Evolutionary conservation across 2,888 invertebrate genomes (phyloP).

Genomic region (Erebia ligea): DNA sequence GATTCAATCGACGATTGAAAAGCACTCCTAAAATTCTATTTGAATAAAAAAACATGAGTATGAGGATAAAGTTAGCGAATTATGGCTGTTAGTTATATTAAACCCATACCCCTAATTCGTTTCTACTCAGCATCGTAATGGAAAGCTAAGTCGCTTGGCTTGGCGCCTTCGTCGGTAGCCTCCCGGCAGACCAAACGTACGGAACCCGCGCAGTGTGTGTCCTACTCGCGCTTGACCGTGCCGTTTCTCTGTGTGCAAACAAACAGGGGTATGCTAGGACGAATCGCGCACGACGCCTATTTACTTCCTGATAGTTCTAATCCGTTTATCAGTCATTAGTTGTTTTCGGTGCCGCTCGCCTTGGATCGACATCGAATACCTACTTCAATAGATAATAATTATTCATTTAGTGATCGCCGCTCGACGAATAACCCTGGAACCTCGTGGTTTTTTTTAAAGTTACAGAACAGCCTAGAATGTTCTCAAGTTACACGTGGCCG

Average conservation of each 20-base stretch:
- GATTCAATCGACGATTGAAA: too few relatives aligned
- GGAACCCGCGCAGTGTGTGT: background rate
- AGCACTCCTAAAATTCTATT: too few relatives aligned
- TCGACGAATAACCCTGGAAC: constrained; percentile 35
- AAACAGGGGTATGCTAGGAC: constrained; percentile 71
- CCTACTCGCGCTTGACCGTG: background rate
- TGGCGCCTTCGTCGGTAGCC: too few relatives aligned
- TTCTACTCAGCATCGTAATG: too few relatives aligned
- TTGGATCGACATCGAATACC: constrained; percentile 53
- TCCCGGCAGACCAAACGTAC: too few relatives aligned
- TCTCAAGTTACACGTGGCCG: too few relatives aligned
- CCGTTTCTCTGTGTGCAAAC: constrained; percentile 44
- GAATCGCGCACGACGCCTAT: constrained; percentile 63
- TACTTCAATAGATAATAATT: constrained; percentile 41
- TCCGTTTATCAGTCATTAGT: constrained; percentile 66
- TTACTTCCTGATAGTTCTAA: constrained; percentile 69
- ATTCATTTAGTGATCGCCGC: constrained; percentile 38
- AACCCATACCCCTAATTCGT: too few relatives aligned
- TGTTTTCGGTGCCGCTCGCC: constrained; percentile 65
- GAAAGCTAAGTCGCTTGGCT: too few relatives aligned
- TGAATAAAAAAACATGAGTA: too few relatives aligned
- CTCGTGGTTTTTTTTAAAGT: constrained; percentile 1
- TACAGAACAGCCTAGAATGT: background rate
- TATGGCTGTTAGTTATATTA: too few relatives aligned
- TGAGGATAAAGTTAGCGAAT: too few relatives aligned